Evolutionary conservation across 1,140 invertebrate species (phyloP), one percentile per base, ranked within the genome.

Genomic region (Aethina tumida): DNA sequence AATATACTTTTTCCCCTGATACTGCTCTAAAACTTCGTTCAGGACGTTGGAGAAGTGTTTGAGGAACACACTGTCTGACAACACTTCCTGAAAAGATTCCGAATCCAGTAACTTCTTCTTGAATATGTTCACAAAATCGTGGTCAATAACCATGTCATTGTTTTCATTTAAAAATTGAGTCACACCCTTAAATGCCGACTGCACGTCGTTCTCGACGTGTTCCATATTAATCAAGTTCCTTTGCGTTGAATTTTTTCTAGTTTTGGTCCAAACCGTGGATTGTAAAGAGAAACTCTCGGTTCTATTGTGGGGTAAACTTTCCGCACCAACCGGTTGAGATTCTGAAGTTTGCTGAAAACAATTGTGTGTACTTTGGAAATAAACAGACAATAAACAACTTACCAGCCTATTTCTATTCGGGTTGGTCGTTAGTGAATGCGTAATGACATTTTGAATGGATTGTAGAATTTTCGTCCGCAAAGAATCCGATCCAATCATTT

Each of bases 401-500:
- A 52, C 52, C 28, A 38, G 40, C 40, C 24, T 37, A 24, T 49
- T 50, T 6, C 27, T 20, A 39, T 38, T 46, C 18, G 20, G 36
- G 21, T 42, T 29, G 13, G 35, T 41, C 16, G 35, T 21, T 15
- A 58, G 38, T 5, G 58, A 59, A 32, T 54, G 49, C 6, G 53
- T 58, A 35, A 62, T 50, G 16, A 60, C 36, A 15, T 39, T 45
- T 33, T 75, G 69, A 20, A 80, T 68, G 0, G 73, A 72, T 43
- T 74, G 72, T 24, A 77, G 52, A 4, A 76, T 68, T 45, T 67
- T 68, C 35, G 75, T 68, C 16, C 78, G 57, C 16, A 77, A 55
- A n/a, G 73, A 65, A 51, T 80, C 77, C 3, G 75, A 77, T 44
- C 73, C 75, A 17, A 80, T 70, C 19, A 71, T 55, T 46, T 76